Conservation (phyloP, 2,888 invertebrate genomes). For the Cerceris rybyensis region DNA sequence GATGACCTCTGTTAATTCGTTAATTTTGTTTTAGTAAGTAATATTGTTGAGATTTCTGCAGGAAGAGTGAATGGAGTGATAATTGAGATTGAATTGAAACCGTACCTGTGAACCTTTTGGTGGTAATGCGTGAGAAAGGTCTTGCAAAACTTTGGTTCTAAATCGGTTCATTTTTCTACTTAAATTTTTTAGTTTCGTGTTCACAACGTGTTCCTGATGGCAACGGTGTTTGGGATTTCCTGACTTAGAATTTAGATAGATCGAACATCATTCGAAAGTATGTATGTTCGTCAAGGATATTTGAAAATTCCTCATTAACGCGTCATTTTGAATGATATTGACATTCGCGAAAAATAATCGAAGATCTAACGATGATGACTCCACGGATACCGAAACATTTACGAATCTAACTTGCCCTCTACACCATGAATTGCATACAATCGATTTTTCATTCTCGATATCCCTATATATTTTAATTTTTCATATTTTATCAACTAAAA, state of each 20-base stretch:
- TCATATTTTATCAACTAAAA: too few species aligned
- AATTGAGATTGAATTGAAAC: not conserved
- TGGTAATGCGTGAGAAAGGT: constrained; percentile 38
- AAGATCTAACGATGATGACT: constrained; percentile 14
- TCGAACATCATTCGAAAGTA: constrained; percentile 11
- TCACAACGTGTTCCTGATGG: too few species aligned
- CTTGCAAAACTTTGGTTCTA: constrained; percentile 45
- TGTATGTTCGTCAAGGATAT: constrained; percentile 5
- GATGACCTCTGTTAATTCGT: too few species aligned
- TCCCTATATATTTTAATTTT: too few species aligned
- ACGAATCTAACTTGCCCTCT: constrained; percentile 12
- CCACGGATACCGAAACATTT: constrained; percentile 40
- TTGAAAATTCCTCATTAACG: constrained; percentile 15
- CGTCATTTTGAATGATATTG: constrained; percentile 30
- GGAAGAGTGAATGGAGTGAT: too few species aligned
- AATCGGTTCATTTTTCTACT: constrained; percentile 47
- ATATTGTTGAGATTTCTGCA: too few species aligned
- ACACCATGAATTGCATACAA: too few species aligned
- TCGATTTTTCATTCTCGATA: too few species aligned
- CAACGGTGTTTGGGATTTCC: not conserved
- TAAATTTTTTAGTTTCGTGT: not conserved
- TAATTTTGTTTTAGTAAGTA: too few species aligned
- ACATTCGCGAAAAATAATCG: constrained; percentile 34
- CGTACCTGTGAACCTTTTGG: constrained; percentile 44
- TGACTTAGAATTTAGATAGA: constrained; percentile 49